Percentiles rank a stretch among this genome's conserved stretches.
phyloP scores from a whole-genome alignment of 2,888 invertebrate genomes.

The Brachylomia viminalis region DNA sequence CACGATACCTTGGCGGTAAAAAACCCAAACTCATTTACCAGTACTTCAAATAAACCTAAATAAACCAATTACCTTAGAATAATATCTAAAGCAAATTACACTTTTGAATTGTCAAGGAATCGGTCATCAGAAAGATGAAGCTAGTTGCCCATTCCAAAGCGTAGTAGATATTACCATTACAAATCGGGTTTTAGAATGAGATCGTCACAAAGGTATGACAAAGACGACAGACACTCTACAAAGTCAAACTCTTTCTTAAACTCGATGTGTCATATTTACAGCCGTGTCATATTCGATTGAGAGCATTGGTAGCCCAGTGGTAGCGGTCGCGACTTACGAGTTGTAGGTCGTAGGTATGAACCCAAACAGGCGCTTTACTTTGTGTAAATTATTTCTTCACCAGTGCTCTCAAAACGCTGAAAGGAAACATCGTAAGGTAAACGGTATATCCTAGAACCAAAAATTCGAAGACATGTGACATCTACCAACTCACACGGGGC shows the following conservation, averaged over 20 bases:
- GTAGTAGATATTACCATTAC: no score
- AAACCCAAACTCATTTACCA: no score
- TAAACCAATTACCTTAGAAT: no score
- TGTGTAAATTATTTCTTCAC: background rate
- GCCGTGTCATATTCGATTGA: background rate
- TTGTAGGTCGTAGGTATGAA: background rate
- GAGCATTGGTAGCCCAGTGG: background rate
- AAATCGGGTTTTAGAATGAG: background rate
- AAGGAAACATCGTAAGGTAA: background rate
- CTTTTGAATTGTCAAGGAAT: no score
- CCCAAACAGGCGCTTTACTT: background rate
- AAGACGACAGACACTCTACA: background rate
- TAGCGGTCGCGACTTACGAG: background rate
- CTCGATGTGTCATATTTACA: background rate
- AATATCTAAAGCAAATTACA: no score
- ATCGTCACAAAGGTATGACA: background rate
- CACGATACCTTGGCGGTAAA: background rate
- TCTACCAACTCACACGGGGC: background rate
- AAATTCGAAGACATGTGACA: background rate
- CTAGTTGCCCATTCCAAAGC: no score
- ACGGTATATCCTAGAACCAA: background rate
- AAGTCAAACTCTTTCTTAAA: background rate
- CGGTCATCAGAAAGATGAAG: no score
- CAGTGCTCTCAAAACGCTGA: background rate
- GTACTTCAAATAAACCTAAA: no score